Conservation (phyloP, 2,797 vertebrate species). For the Eidolon dupreanum region DNA sequence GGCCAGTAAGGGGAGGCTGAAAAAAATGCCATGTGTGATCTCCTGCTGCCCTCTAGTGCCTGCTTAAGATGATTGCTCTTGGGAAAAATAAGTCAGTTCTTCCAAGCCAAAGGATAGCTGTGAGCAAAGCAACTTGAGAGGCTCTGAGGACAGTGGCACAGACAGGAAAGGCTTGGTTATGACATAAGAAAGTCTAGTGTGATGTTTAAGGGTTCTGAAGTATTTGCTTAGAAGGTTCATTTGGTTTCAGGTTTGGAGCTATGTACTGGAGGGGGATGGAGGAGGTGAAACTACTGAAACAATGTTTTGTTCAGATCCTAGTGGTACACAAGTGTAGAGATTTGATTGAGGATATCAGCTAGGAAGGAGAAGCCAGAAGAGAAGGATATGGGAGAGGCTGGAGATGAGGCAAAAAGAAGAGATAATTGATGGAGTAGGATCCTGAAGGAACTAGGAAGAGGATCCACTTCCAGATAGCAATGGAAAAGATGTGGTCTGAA, state of each 20-base stretch:
- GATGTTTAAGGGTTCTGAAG: neutral
- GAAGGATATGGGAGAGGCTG: neutral
- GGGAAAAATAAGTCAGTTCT: neutral
- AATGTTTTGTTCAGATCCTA: neutral
- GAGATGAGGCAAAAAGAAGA: neutral
- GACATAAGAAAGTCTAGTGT: neutral
- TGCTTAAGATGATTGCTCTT: constrained; percentile 54
- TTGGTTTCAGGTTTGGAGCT: neutral
- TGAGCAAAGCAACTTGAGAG: neutral
- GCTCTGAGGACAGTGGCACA: neutral
- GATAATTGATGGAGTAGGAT: neutral
- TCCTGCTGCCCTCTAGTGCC: constrained; percentile 87
- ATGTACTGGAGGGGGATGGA: rapidly evolving
- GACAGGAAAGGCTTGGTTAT: neutral
- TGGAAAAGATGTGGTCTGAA: neutral
- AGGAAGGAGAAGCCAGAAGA: neutral
- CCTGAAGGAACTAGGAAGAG: neutral
- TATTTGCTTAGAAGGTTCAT: neutral
- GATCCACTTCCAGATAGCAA: neutral
- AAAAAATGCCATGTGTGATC: constrained; percentile 55
- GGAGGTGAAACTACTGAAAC: neutral
- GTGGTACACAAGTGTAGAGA: neutral
- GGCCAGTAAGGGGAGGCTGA: neutral
- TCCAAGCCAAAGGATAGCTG: neutral
- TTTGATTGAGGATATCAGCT: neutral